These are phyloP conservation scores for Triops cancriformis DNA, from an alignment of 1,140 invertebrate species.

Conservation along the genomic window DNA sequence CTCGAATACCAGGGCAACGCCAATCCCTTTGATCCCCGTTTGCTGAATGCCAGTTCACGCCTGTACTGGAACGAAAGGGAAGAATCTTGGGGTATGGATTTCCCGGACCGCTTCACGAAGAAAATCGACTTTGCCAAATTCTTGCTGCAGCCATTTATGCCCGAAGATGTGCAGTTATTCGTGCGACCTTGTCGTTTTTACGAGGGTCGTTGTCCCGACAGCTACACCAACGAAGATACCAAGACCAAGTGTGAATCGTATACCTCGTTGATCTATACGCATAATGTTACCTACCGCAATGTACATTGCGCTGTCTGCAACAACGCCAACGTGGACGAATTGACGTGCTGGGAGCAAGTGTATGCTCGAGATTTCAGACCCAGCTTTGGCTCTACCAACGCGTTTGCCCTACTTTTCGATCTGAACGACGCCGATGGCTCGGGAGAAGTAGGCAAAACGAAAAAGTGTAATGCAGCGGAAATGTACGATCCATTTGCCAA, in stretches of 20 bases:
- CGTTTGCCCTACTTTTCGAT: constrained; percentile 48
- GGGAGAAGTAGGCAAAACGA: constrained; percentile 38
- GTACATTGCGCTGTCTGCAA: constrained; percentile 51
- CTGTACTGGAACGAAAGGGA: constrained; percentile 33
- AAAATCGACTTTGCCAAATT: constrained; percentile 33
- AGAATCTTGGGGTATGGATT: constrained; percentile 35
- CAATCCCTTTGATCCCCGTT: background rate
- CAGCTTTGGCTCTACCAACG: constrained; percentile 39
- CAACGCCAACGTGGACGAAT: constrained; percentile 35
- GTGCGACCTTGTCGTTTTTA: constrained; percentile 35
- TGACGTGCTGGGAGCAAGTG: constrained; percentile 30
- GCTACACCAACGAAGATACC: constrained; percentile 38
- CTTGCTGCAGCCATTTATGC: constrained; percentile 36
- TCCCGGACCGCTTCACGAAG: constrained; percentile 29
- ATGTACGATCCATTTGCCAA: constrained; percentile 48
- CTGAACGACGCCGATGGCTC: constrained; percentile 36
- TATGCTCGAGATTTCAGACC: constrained; percentile 30
- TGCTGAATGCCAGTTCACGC: constrained; percentile 26
- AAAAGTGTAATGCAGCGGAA: constrained; percentile 36
- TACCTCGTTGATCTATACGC: constrained; percentile 41
- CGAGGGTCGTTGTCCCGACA: constrained; percentile 36
- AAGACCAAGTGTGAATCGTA: constrained; percentile 38
- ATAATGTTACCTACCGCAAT: constrained; percentile 44
- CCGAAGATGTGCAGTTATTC: constrained; percentile 34
- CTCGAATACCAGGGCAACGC: constrained; percentile 38